Evolutionary conservation across 2,113 vertebrate species (phyloP).

Genomic region (Lutjanus erythropterus): DNA sequence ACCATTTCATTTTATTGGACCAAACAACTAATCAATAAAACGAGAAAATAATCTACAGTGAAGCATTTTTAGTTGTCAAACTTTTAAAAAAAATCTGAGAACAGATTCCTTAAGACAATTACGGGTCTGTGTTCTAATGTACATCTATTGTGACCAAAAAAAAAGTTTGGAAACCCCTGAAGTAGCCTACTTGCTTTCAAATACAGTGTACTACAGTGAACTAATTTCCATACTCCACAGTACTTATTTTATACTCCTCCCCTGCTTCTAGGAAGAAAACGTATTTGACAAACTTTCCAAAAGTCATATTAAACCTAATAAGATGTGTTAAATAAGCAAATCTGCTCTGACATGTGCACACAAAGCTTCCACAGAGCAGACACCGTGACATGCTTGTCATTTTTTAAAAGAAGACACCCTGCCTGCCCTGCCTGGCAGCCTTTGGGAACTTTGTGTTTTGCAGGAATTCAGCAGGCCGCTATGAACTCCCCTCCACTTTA

Average conservation of each 20-base stretch:
- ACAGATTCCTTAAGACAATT: too few relatives aligned
- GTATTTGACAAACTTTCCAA: not conserved
- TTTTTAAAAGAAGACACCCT: conserved; percentile 27
- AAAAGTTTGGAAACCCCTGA: too few relatives aligned
- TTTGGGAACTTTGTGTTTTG: conserved; percentile 16
- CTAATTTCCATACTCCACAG: not conserved
- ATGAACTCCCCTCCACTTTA: not conserved
- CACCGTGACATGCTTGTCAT: not conserved
- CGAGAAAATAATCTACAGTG: too few relatives aligned
- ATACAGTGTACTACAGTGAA: too few relatives aligned
- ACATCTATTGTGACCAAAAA: too few relatives aligned
- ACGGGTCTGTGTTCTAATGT: too few relatives aligned
- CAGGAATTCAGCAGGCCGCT: conserved; percentile 73
- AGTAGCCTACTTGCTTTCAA: not conserved
- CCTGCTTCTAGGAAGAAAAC: not conserved
- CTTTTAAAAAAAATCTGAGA: too few relatives aligned
- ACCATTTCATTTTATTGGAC: too few relatives aligned
- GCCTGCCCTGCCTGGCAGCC: conserved; percentile 1
- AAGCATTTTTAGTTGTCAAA: too few relatives aligned
- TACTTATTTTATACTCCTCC: not conserved
- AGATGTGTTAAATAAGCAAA: not conserved
- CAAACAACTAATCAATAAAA: too few relatives aligned
- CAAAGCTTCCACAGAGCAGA: conserved; percentile 6
- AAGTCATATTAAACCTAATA: not conserved
- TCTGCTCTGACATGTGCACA: not conserved